Conservation (phyloP, 2,113 vertebrate species). For the Pan paniscus region DNA sequence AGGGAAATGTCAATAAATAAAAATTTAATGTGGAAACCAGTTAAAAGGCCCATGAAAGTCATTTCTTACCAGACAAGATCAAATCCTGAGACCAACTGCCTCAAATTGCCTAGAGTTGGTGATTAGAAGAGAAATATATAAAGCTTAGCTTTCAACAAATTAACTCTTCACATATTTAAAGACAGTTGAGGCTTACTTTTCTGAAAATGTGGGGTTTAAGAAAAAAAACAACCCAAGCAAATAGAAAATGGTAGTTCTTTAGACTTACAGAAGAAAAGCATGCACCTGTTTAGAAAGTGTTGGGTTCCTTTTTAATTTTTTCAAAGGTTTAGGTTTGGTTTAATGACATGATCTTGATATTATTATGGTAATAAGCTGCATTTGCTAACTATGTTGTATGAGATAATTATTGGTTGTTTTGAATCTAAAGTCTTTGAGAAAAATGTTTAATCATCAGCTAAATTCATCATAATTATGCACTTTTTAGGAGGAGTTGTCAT, state of each 20-base stretch:
- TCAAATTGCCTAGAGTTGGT: not conserved
- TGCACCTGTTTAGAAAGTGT: not conserved
- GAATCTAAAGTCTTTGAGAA: constrained; percentile 35
- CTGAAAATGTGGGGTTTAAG: not conserved
- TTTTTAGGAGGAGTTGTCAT: constrained; percentile 34
- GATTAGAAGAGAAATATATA: not conserved
- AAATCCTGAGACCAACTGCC: not conserved
- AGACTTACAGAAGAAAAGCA: not conserved
- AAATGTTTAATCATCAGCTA: constrained; percentile 64
- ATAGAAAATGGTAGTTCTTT: not conserved
- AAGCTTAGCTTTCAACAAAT: not conserved
- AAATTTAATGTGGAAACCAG: not conserved
- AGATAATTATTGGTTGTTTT: constrained; percentile 68
- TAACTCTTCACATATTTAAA: not conserved
- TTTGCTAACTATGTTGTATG: constrained; percentile 45
- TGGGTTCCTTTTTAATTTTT: constrained; percentile 42
- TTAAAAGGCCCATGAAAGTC: not conserved
- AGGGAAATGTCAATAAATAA: not conserved
- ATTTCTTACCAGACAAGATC: constrained; percentile 5
- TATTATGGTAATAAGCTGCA: constrained; percentile 55
- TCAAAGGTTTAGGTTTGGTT: constrained; percentile 44
- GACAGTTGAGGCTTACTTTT: not conserved
- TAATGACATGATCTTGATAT: constrained; percentile 54
- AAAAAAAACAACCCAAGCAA: not conserved
- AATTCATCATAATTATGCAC: constrained; percentile 56